Evolutionary conservation across 2,888 invertebrate genomes (phyloP), one percentile per base, ranked within the genome.

Genomic region (Hyles lineata): DNA sequence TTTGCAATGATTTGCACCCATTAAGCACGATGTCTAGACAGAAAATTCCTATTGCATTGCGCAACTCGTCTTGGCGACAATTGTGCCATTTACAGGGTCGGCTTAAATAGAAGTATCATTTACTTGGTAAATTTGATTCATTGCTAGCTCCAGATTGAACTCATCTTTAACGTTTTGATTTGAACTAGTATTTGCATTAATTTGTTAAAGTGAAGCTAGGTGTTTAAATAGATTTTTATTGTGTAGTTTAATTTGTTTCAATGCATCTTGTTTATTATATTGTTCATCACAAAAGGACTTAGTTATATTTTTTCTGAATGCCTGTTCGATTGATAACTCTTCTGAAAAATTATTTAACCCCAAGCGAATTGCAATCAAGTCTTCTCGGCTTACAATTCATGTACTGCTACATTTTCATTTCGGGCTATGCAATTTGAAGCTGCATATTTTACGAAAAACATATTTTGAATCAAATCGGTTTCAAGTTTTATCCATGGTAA

Each of bases 1-100:
- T 91, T 89, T 88, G 88, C 89, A 91, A 92, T 92, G 89, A 92
- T 93, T 90, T 90, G 90, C 89, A 88, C 89, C 89, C 88, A 92
- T 92, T 92, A 93, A 89, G 83, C 81, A 79, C 78, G 75, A 79
- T 77, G 89, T 91, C 91, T 90, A 87, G 88, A 90, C 89, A 79
- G 86, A 83, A 85, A 86, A 91, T 92, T 92, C 91, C 89, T 85
- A 82, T 86, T 79, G 85, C 86, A 89, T 90, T 87, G 88, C 86
- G 87, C 89, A 89, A 91, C 87, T 86, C 87, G 85, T 86, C 70
- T 84, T 82, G 80, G 78, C 77, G 84, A 86, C 86, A 87, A 88
- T 82, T 81, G 78, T 74, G 75, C 23, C 52, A 70, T 29, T 70
- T 61, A 70, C 59, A 21, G 29, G 55, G 50, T 29, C 43, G 69